A percentile compares a stretch with the other conserved stretches of the same genome.
Conservation (phyloP, 1,140 invertebrate genomes). For the Geopemphigus sp. region DNA sequence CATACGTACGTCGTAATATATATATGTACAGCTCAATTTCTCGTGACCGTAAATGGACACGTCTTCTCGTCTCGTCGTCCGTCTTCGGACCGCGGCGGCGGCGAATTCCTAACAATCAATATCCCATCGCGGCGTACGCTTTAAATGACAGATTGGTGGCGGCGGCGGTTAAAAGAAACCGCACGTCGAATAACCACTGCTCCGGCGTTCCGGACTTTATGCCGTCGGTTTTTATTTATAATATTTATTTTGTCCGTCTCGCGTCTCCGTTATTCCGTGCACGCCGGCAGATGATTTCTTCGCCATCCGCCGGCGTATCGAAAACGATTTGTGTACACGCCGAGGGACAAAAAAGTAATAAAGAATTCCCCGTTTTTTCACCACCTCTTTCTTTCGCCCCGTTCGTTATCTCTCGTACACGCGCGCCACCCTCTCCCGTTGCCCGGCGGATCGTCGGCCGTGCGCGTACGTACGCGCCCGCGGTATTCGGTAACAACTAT, state of each 20-base stretch:
- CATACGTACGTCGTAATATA: not conserved
- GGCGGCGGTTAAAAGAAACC: not conserved
- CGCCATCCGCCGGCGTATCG: slow-evolving; percentile 30
- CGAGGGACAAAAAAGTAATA: not conserved
- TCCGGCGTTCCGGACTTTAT: not conserved
- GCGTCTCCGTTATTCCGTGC: not conserved
- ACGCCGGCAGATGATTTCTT: slow-evolving; percentile 15
- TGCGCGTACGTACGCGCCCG: not conserved
- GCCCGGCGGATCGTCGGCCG: not conserved
- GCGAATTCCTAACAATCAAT: slow-evolving; percentile 26
- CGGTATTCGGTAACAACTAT: not conserved
- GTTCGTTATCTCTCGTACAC: not conserved
- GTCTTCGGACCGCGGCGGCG: not conserved
- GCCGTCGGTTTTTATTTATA: not conserved
- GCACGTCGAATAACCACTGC: not conserved
- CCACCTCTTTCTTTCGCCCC: not conserved
- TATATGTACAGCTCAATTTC: slow-evolving; percentile 34
- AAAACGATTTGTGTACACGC: not conserved
- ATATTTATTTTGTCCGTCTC: not conserved
- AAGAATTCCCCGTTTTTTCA: not conserved
- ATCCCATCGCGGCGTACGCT: slow-evolving; percentile 16
- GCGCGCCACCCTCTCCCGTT: not conserved
- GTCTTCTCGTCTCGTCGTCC: slow-evolving; percentile 4
- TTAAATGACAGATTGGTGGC: slow-evolving; percentile 37
- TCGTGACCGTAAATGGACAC: slow-evolving; percentile 38